Base-by-base conservation (phyloP, 2,113 vertebrate genomes). In the Stomatorhinus ivindoensis region DNA sequence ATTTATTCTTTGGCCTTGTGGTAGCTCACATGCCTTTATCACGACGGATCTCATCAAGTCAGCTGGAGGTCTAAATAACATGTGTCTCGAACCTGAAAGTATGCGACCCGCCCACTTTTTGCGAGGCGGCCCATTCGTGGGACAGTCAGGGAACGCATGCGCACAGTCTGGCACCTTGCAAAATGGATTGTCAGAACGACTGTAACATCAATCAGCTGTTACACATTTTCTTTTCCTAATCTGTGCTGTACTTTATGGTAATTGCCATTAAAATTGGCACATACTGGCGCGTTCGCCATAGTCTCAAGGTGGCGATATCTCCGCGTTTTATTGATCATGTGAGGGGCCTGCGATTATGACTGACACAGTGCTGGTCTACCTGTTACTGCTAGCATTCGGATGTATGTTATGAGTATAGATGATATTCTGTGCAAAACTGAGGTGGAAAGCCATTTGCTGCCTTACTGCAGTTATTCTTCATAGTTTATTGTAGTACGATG, bases 291-390 rank as follows among this genome's bases (percentile, higher is more conserved):
- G 50, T 88, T 53, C 15, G 5, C 88, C 31, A 46, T n/a, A 9
- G 61, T 44, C 4, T 73, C 55, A 46, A 73, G 48, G 24, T 46
- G 42, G 61, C 27, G 39, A 24, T 17, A 46, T 48, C 88, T 53
- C 69, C 47, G 21, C 53, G 88, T 53, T 35, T 50, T 88, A 88
- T 88, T 53, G 88, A 82, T 88, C 50, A 82, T 31, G 17, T 3
- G 47, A 88, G 42, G 48, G 44, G 87, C 21, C 5, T 50, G 61
- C 51, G 87, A 80, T 88, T 76, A 31, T 61, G 50, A 46, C 80
- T 39, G 73, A 47, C 51, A 80, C 61, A 9, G 27, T 35, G 47
- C 46, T 17, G 44, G n/a, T 51, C 35, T 47, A 17, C 44, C 82
- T 46, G 19, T 82, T 84, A 69, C 85, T 44, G 55, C 53, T 47